phyloP scores from a whole-genome alignment of 1,140 invertebrate species.

The Panagrolaimus sp. region DNA sequence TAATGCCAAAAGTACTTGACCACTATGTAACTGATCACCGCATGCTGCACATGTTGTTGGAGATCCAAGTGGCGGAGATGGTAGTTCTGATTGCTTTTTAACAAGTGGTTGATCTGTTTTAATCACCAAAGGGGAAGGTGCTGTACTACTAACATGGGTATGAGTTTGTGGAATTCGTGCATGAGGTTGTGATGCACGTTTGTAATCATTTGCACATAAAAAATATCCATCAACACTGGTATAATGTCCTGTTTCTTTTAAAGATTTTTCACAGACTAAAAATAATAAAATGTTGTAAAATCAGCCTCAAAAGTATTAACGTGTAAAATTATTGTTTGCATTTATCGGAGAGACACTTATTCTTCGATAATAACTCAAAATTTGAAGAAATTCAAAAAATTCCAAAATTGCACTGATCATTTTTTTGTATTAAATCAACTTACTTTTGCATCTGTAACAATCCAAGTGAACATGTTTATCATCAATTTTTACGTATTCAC shows the following conservation, averaged over 20 bases:
- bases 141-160: conserved; percentile 38
- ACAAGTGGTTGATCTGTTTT: conserved; percentile 27
- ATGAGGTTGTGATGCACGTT: neutral
- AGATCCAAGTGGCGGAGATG: conserved; percentile 32
- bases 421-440: conserved; percentile 39
- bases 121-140: conserved; percentile 15
- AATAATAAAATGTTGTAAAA: conserved; percentile 35
- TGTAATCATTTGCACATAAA: conserved; percentile 86
- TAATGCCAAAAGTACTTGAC: conserved; percentile 84
- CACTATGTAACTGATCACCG: conserved; percentile 79
- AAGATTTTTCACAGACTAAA: conserved; percentile 74
- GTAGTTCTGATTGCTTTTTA: conserved; percentile 33
- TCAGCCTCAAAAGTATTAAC: conserved; percentile 14
- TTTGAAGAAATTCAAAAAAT: neutral
- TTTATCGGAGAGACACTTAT: neutral
- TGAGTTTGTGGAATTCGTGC: too few species aligned
- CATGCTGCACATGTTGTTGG: conserved; percentile 74
- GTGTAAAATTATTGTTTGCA: neutral
- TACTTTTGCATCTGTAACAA: conserved; percentile 84
- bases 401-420: conserved; percentile 17
- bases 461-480: conserved; percentile 93
- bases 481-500: conserved; percentile 78
- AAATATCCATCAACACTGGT: conserved; percentile 76
- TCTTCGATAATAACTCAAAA: too few species aligned
- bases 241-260: conserved; percentile 88